phyloP scores from a whole-genome alignment of 1,140 invertebrate species.

The Agrilus planipennis region DNA sequence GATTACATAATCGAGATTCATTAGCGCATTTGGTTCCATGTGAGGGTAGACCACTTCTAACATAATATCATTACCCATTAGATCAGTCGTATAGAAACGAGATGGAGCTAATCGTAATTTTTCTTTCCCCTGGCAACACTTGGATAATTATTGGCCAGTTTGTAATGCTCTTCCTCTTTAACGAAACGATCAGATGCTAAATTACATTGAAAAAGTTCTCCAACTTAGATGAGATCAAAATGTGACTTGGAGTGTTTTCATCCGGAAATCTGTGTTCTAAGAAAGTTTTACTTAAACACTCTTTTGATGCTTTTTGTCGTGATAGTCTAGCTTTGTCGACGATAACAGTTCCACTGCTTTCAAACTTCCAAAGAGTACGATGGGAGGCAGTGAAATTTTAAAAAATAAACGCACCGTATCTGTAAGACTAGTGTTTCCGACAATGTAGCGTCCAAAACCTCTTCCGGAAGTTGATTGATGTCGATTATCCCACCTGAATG shows the following conservation, averaged over 20 bases:
- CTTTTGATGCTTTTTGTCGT: conserved; percentile 66
- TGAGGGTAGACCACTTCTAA: conserved; percentile 57
- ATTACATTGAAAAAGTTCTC: conserved; percentile 69
- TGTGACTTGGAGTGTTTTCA: conserved; percentile 86
- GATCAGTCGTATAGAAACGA: conserved; percentile 75
- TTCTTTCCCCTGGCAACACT: conserved; percentile 89
- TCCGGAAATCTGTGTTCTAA: conserved; percentile 76
- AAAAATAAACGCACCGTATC: conserved; percentile 95
- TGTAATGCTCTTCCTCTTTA: conserved; percentile 80
- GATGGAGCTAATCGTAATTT: conserved; percentile 89
- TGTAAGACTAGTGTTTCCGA: conserved; percentile 56
- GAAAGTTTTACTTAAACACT: conserved; percentile 77
- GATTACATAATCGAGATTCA: conserved; percentile 52
- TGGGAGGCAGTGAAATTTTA: conserved; percentile 91
- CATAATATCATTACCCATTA: conserved; percentile 77
- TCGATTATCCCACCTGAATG: conserved; percentile 91
- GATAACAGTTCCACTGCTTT: conserved; percentile 69
- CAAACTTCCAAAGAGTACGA: conserved; percentile 75
- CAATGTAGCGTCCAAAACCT: conserved; percentile 98
- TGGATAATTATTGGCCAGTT: conserved; percentile 97
- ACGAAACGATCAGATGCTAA: conserved; percentile 78
- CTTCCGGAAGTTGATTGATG: conserved; percentile 70
- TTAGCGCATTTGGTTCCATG: conserved; percentile 38
- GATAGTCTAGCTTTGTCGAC: conserved; percentile 74
- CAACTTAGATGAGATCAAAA: conserved; percentile 92